Evolutionary conservation across 2,797 vertebrate genomes (phyloP).

Genomic region (Lepus oiostolus): DNA sequence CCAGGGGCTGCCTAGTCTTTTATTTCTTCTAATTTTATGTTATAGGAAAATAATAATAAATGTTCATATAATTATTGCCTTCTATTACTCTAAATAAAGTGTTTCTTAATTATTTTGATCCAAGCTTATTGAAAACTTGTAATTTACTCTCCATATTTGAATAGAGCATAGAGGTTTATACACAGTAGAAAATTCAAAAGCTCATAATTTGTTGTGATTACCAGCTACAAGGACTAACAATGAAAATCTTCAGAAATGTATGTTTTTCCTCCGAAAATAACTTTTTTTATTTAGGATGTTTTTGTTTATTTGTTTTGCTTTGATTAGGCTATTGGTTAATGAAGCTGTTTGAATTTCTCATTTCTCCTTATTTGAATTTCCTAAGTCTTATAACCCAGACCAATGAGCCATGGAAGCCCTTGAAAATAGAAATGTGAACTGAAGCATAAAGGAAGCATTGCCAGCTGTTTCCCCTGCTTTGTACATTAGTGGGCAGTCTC

Average conservation of each 20-base stretch:
- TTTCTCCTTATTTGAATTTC: background rate
- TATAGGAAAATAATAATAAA: background rate
- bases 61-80: background rate
- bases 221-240: background rate
- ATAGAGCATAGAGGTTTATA: background rate
- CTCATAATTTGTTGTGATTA: background rate
- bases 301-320: background rate
- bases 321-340: conserved; percentile 4
- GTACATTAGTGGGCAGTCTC: background rate
- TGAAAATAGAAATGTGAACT: background rate
- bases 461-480: background rate
- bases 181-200: background rate
- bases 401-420: background rate
- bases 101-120: background rate
- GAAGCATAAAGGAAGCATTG: background rate
- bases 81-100: background rate
- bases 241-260: background rate
- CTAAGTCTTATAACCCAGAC: background rate
- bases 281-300: background rate
- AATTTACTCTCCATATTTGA: background rate
- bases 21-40: conserved; percentile 4
- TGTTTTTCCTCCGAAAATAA: background rate
- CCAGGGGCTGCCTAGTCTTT: background rate
- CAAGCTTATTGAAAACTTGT: background rate
- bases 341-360: conserved; percentile 19